Percentiles rank a stretch among this genome's conserved stretches.
phyloP scores from a whole-genome alignment of 2,888 invertebrate species.

The Oscheius myriophilus region DNA sequence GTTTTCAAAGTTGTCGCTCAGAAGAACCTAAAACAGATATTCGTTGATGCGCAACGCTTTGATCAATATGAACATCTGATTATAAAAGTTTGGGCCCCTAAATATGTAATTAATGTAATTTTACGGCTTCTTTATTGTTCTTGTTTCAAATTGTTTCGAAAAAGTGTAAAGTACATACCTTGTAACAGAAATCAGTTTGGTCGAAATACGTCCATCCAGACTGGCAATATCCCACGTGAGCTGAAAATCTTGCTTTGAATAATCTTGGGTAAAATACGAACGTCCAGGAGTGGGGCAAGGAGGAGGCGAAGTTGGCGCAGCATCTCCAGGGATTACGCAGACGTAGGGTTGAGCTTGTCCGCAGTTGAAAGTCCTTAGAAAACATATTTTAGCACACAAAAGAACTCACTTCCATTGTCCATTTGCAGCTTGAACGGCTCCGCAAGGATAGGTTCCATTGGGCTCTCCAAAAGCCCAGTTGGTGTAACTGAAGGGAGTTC shows the following conservation, averaged over 20 bases:
- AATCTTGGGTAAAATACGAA: background rate
- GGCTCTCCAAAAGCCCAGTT: conserved; percentile 23
- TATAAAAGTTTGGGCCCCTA: no score
- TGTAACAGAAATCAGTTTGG: conserved; percentile 29
- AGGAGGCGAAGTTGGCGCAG: conserved; percentile 3
- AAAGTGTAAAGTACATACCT: no score
- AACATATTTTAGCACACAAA: background rate
- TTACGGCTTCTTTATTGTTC: no score
- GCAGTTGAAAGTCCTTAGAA: conserved; percentile 11
- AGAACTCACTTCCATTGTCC: conserved; percentile 2
- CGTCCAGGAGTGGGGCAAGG: conserved; percentile 19
- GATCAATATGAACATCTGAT: no score
- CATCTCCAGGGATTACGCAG: conserved; percentile 12
- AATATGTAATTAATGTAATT: no score
- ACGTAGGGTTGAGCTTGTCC: conserved; percentile 14
- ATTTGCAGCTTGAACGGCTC: background rate
- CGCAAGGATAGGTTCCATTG: conserved; percentile 19
- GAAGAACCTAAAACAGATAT: conserved; percentile 1
- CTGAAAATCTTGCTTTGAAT: background rate
- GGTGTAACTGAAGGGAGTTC: conserved; percentile 8
- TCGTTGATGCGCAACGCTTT: background rate
- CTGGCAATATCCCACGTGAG: conserved; percentile 14
- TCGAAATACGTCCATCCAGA: conserved; percentile 30
- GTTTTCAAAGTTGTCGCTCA: conserved; percentile 22
- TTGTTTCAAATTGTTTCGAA: no score